Evolutionary conservation across 1,140 invertebrate genomes (phyloP), one percentile per base, ranked within the genome.

Genomic region (Nebria ingens): DNA sequence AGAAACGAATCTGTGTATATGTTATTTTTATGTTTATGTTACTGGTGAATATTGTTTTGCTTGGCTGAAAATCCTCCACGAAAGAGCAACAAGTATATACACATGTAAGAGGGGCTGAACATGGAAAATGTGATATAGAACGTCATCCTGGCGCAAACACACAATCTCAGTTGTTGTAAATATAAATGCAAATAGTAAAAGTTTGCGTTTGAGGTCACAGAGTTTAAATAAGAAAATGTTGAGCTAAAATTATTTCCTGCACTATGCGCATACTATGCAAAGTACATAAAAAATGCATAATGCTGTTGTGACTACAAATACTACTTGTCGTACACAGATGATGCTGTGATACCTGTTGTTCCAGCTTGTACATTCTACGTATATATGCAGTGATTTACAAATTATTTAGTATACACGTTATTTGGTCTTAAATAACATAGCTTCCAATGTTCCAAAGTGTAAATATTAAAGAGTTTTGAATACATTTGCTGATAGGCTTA

Each of bases 151-250:
- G 25, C 6, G 25, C 6, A 34, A 34, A 45, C 9, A 12, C 40
- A 17, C 40, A 45, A 45, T 45, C 40, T 45, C 40, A 45, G 40
- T 45, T 45, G n/a, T n/a, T n/a, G 40, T 45, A 45, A 45, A 45
- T 45, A 45, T 45, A 45, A 45, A 45, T 45, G 40, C 40, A 45
- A 45, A 45, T 45, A 17, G 6, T 45, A 45, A 45, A 45, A 45
- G 40, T 45, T 45, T 45, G 15, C 40, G 9, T 45, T 45, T 17
- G 40, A 45, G 17, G 17, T 45, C 15, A 4, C 40, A 9, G 17
- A 45, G 40, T 45, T 45, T 17, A 45, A 45, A 45, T 45, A 45
- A 45, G 40, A 45, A 17, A 45, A 45, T 45, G 40, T 12, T 17
- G 40, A 6, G 6, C 3, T 6, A 17, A 45, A 45, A 9, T n/a